A percentile compares a stretch with the other conserved stretches of the same genome.
Evolutionary conservation across 2,113 vertebrate species (phyloP).

Genomic region (Callaeas wilsoni): DNA sequence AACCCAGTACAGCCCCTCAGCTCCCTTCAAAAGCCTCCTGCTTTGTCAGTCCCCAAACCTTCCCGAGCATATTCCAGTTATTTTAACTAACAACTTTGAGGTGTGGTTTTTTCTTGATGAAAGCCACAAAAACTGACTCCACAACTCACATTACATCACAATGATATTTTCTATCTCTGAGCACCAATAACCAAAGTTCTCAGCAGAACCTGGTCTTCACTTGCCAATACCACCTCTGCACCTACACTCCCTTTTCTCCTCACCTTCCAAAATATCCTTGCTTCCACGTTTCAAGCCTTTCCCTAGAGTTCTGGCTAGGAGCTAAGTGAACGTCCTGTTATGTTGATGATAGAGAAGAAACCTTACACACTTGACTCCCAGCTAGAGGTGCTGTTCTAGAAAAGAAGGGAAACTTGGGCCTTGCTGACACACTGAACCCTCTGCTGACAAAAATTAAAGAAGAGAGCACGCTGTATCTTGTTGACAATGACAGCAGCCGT

Average conservation of each 20-base stretch:
- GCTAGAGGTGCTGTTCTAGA: not conserved
- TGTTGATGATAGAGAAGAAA: not conserved
- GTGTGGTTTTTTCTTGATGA: not conserved
- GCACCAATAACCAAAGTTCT: not conserved
- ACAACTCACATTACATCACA: not conserved
- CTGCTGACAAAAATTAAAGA: constrained; percentile 44
- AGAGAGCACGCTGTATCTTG: constrained; percentile 68
- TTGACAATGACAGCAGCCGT: constrained; percentile 77
- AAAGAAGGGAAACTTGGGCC: constrained; percentile 1
- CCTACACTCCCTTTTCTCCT: not conserved
- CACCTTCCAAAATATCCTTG: not conserved
- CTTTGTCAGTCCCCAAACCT: not conserved
- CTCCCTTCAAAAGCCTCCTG: not conserved
- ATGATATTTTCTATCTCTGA: not conserved
- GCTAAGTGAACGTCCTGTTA: not conserved
- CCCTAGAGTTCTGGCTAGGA: not conserved
- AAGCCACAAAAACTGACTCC: not conserved
- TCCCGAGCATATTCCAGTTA: not conserved
- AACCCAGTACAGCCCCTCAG: not conserved
- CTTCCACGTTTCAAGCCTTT: not conserved
- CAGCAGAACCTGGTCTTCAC: not conserved
- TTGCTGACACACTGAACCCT: constrained; percentile 1
- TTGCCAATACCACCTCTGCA: not conserved
- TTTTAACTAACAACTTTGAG: not conserved
- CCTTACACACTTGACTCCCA: not conserved